These are phyloP conservation scores for Emberiza fucata DNA, from an alignment of 2,113 vertebrate species.

Conservation along the genomic window DNA sequence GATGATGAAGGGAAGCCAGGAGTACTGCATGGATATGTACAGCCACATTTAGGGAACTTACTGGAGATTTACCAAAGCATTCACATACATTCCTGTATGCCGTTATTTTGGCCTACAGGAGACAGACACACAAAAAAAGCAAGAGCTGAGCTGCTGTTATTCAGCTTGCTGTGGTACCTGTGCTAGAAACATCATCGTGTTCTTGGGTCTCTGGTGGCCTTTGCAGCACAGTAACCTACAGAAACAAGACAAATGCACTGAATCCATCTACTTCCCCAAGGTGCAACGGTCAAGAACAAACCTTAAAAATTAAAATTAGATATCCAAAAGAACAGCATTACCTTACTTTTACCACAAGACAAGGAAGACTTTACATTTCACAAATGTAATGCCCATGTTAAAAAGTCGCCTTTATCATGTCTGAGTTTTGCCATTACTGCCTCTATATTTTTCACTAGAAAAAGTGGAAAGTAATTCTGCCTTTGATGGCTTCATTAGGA, in stretches of 20 bases:
- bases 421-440: background rate
- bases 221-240: constrained; percentile 85
- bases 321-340: background rate
- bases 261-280: background rate
- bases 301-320: background rate
- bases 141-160: background rate
- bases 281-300: background rate
- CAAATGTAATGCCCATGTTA: background rate
- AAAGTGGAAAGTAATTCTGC: background rate
- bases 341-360: background rate
- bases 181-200: constrained; percentile 25
- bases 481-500: background rate
- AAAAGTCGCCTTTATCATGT: background rate
- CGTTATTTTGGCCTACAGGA: background rate
- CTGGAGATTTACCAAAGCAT: background rate
- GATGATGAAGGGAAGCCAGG: background rate
- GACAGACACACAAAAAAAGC: background rate
- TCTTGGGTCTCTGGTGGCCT: constrained; percentile 40
- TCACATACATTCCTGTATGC: background rate
- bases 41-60: background rate
- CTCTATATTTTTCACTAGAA: background rate
- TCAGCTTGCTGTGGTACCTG: constrained; percentile 50
- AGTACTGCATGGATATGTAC: background rate
- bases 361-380: background rate
- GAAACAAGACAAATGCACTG: background rate